These are phyloP conservation scores for Montifringilla adamsi DNA, from an alignment of 2,113 vertebrate species.

Conservation along the genomic window DNA sequence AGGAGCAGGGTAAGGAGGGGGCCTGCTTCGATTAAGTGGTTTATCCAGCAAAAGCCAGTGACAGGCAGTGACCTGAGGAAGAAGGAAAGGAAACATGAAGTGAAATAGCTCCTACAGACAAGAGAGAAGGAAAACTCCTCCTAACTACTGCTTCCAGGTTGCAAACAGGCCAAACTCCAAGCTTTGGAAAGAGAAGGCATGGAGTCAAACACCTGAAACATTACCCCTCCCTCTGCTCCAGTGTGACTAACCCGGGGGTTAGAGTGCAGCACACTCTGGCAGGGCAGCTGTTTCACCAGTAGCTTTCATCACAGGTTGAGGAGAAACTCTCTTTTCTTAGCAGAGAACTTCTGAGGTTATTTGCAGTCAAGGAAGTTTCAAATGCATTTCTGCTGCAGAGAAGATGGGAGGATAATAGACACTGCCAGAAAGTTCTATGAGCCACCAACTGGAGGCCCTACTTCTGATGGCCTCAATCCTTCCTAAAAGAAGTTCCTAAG, in stretches of 20 bases:
- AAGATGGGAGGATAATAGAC: rapidly evolving
- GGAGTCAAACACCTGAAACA: background rate
- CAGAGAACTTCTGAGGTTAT: background rate
- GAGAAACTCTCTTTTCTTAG: background rate
- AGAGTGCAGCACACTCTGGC: background rate
- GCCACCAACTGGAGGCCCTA: background rate
- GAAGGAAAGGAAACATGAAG: background rate
- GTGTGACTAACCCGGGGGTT: background rate
- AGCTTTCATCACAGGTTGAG: background rate
- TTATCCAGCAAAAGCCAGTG: background rate
- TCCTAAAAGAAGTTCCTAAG: background rate
- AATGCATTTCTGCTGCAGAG: background rate
- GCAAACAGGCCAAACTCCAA: background rate
- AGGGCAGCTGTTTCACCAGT: background rate
- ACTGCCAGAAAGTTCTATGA: background rate
- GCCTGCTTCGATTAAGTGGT: background rate
- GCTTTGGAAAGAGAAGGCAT: background rate
- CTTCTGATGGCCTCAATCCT: background rate
- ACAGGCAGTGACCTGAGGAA: background rate
- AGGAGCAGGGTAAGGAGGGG: rapidly evolving
- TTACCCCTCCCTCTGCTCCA: background rate
- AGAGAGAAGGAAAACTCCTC: background rate
- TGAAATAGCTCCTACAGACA: background rate
- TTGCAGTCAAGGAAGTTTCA: background rate
- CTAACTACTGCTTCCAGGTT: background rate